Evolutionary conservation across 2,797 vertebrate genomes (phyloP), one percentile per base, ranked within the genome.

Genomic region (Manis crassicaudata): DNA sequence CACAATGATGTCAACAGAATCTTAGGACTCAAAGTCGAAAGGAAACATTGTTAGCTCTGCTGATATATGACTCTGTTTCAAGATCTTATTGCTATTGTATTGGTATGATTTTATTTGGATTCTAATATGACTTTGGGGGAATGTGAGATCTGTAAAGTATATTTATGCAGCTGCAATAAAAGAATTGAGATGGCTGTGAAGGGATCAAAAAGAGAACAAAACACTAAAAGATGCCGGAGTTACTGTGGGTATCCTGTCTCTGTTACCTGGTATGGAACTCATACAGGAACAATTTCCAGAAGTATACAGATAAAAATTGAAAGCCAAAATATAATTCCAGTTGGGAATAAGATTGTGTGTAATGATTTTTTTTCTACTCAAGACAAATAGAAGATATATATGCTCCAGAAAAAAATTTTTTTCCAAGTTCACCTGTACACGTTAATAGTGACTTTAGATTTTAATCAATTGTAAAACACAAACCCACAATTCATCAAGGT

Each of bases 101-200:
- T 56, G 60, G 63, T 80, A 84, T 73, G 54, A 88, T 94, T 97
- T 97, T 96, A 96, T 96, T 88, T 96, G 95, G 95, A 46, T 96
- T 94, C 87, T 96, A 91, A 96, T 93, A 93, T 84, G 87, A 88
- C 97, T 93, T 97, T 94, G 46, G 96, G 91, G 95, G 75, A 92
- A 95, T 73, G 62, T 77, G 87, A 90, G 76, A 72, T 77, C 67
- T 93, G 80, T 92, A 87, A 96, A 96, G 81, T 68, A 97, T 94
- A 94, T 94, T 97, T 97, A 97, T 96, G 67, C 54, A 88, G 62
- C 70, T 67, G 76, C 67, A 97, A 60, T 96, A 92, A 95, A 97
- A 94, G 89, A 88, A 81, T 43, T 94, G 83, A 94, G 83, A 95
- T 82, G 67, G 56, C 62, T 88, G 27, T 73, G 93, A 93, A 92